phyloP scores from a whole-genome alignment of 2,797 vertebrate genomes.

The Chelmon rostratus region DNA sequence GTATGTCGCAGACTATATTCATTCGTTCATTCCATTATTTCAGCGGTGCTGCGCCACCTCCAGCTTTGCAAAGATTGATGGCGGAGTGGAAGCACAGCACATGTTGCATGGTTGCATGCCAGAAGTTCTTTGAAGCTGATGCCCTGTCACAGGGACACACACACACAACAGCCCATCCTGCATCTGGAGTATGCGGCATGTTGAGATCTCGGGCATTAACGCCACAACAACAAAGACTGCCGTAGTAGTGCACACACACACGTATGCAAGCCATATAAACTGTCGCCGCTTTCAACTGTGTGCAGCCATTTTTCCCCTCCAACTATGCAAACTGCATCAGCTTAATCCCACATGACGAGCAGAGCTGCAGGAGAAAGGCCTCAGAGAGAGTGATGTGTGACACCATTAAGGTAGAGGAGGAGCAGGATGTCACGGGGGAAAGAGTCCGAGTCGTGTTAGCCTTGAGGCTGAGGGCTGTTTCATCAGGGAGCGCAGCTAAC shows the following conservation, averaged over 20 bases:
- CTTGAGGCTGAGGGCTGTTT: conserved; percentile 47
- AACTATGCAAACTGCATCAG: conserved; percentile 28
- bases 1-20: background rate
- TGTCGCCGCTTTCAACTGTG: background rate
- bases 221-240: conserved; percentile 3
- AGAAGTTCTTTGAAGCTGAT: conserved; percentile 59
- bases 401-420: conserved; percentile 44
- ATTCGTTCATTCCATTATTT: conserved; percentile 22
- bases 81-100: conserved; percentile 47
- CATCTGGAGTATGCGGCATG: conserved; percentile 47
- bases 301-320: background rate
- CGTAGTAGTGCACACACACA: conserved; percentile 2
- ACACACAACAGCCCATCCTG: conserved; percentile 34
- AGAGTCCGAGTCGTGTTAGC: conserved; percentile 39
- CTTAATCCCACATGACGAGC: conserved; percentile 25
- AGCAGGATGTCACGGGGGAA: conserved; percentile 43
- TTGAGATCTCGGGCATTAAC: conserved; percentile 43
- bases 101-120: conserved; percentile 66
- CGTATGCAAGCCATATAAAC: conserved; percentile 11
- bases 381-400: conserved; percentile 42
- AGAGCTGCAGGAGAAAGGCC: conserved; percentile 30
- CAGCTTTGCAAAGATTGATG: conserved; percentile 64
- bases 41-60: background rate
- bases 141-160: conserved; percentile 33
- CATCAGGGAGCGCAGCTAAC: conserved; percentile 64